Evolutionary conservation across 2,888 invertebrate genomes (phyloP), one percentile per base, ranked within the genome.

Genomic region (Parascotia fuliginaria): DNA sequence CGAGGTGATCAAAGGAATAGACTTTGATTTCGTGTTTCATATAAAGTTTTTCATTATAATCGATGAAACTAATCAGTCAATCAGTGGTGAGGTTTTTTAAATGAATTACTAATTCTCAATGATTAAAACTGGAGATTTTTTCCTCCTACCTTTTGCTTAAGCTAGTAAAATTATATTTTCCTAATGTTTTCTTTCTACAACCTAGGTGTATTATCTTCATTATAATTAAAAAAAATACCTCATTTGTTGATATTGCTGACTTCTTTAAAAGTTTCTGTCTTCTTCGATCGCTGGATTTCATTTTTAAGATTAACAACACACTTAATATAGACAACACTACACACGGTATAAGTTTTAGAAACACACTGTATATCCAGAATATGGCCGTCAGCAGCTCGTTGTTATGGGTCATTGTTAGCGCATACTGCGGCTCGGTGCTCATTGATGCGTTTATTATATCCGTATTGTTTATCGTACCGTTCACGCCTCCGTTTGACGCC

Each of bases 341-440:
- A 84, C 98, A 98, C 0, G 98, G 98, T 68, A 98, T 95, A 41
- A 98, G 92, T 88, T 98, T 98, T 65, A 98, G 95, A 51, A 98
- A 95, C 28, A 98, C 97, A 79, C 98, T 96, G 86, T 98, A 98
- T 70, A 98, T 95, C 95, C 97, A 97, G 80, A 97, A 97, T 84
- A 97, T 98, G 13, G 96, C 93, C 41, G 93, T 94, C 55, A 95
- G 87, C 42, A 95, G 85, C 16, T 92, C 87, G 70, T 93, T 93
- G 72, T 95, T 94, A 60, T 92, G 93, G 57, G 95, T 95, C 81
- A 95, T 93, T 44, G 92, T 92, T 9, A 97, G 93, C 27, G 93
- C 93, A 80, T 96, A 96, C 14, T 95, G 87, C 0, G 94, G 94
- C 3, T 94, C 93, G 32, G 47, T 59, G 16, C 45, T 70, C 14